Conservation (phyloP, 2,113 vertebrate species). For the Nymphicus hollandicus region DNA sequence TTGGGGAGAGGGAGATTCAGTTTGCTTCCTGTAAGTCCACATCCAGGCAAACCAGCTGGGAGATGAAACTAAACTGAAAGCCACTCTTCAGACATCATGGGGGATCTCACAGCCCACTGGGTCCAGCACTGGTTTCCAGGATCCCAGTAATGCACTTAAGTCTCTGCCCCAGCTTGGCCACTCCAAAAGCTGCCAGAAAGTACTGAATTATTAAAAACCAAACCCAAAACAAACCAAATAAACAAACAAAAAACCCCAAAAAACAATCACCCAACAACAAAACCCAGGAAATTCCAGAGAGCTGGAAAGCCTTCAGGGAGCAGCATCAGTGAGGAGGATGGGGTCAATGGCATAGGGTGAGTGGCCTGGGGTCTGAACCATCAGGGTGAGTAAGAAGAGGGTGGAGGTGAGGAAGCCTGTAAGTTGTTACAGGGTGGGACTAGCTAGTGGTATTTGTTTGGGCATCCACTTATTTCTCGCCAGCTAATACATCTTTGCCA, state of each 20-base stretch:
- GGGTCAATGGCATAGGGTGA: not conserved
- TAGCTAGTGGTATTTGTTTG: not conserved
- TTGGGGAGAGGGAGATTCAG: accelerated
- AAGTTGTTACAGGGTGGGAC: not conserved
- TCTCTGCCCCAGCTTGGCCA: not conserved
- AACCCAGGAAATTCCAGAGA: not conserved
- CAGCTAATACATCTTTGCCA: not conserved
- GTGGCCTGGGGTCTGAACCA: not conserved
- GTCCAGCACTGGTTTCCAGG: not conserved
- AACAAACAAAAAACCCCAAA: not conserved
- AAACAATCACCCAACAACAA: not conserved
- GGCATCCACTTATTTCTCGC: not conserved
- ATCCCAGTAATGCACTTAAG: not conserved
- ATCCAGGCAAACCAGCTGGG: not conserved
- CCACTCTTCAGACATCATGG: not conserved
- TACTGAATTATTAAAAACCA: not conserved
- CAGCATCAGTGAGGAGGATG: not conserved
- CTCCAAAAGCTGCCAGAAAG: not conserved
- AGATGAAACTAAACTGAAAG: not conserved
- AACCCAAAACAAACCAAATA: not conserved
- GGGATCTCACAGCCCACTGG: not conserved
- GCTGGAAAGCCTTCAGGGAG: not conserved
- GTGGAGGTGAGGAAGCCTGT: not conserved
- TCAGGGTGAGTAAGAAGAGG: not conserved
- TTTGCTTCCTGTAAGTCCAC: not conserved